Percentiles rank a stretch among this genome's conserved stretches.
These are phyloP conservation scores for Acrossocheilus wenchowensis DNA, from an alignment of 2,797 vertebrate species.

Conservation along the genomic window DNA sequence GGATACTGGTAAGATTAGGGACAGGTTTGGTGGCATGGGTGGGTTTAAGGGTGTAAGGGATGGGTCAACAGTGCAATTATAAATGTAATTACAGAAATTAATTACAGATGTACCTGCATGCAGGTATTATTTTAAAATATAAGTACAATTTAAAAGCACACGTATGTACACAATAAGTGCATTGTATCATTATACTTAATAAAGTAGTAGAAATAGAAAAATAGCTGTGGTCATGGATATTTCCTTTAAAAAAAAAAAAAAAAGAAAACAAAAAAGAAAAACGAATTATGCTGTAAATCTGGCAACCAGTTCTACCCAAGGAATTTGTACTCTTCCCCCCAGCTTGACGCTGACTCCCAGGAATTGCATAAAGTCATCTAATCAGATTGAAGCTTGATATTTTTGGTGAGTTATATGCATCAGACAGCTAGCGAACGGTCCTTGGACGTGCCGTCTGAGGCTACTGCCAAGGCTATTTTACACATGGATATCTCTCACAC, in stretches of 20 bases:
- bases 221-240: background rate
- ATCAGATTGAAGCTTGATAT: background rate
- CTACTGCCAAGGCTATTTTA: background rate
- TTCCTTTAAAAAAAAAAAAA: background rate
- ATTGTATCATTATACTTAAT: background rate
- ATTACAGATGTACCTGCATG: too few relatives aligned
- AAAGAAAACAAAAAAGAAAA: background rate
- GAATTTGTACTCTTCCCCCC: background rate
- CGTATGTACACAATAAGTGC: too few relatives aligned
- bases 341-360: background rate
- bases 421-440: background rate
- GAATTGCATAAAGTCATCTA: background rate
- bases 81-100: too few relatives aligned
- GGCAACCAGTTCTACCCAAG: background rate
- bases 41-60: too few relatives aligned
- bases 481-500: conserved; percentile 10
- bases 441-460: background rate
- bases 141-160: too few relatives aligned
- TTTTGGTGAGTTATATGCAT: background rate
- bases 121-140: too few relatives aligned
- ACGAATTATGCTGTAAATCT: background rate
- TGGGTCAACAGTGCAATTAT: too few relatives aligned
- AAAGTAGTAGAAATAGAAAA: background rate
- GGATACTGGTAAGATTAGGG: too few relatives aligned
- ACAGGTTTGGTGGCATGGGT: too few relatives aligned